phyloP scores from a whole-genome alignment of 2,113 vertebrate genomes.

The Ancistrus triradiatus region DNA sequence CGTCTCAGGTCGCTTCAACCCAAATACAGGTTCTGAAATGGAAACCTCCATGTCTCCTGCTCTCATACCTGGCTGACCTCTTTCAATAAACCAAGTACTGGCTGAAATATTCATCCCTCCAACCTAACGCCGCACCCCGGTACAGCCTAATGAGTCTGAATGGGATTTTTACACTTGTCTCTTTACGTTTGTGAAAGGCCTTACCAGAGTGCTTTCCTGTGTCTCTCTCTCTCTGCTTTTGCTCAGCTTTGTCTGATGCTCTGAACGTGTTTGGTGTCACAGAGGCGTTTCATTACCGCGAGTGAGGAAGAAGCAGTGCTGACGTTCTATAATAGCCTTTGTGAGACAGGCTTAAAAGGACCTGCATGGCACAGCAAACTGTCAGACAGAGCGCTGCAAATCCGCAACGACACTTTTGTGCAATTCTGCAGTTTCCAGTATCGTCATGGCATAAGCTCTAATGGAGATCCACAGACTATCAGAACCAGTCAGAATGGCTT shows the following conservation, averaged over 20 bases:
- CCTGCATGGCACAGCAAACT: too few species aligned
- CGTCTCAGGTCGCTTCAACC: constrained; percentile 16
- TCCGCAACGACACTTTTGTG: too few species aligned
- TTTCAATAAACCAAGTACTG: constrained; percentile 29
- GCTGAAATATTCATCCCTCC: constrained; percentile 42
- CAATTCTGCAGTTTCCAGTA: too few species aligned
- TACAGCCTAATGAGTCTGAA: too few species aligned
- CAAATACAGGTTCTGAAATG: constrained; percentile 16
- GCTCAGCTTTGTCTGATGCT: neutral
- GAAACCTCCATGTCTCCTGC: constrained; percentile 3
- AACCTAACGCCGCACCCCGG: too few species aligned
- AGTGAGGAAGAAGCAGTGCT: constrained; percentile 2
- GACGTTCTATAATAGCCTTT: constrained; percentile 7
- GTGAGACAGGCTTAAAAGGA: constrained; percentile 12
- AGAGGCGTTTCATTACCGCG: constrained; percentile 14
- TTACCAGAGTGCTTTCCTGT: too few species aligned
- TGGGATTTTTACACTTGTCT: too few species aligned
- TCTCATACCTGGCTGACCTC: neutral
- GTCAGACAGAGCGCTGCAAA: too few species aligned
- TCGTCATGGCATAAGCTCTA: too few species aligned
- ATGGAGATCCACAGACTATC: too few species aligned
- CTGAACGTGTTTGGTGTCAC: constrained; percentile 4
- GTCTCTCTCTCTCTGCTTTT: constrained; percentile 4
- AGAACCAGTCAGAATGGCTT: too few species aligned
- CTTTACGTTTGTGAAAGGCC: too few species aligned